Base-by-base conservation (phyloP, 2,888 invertebrate species). In the Malthinus flaveolus region DNA sequence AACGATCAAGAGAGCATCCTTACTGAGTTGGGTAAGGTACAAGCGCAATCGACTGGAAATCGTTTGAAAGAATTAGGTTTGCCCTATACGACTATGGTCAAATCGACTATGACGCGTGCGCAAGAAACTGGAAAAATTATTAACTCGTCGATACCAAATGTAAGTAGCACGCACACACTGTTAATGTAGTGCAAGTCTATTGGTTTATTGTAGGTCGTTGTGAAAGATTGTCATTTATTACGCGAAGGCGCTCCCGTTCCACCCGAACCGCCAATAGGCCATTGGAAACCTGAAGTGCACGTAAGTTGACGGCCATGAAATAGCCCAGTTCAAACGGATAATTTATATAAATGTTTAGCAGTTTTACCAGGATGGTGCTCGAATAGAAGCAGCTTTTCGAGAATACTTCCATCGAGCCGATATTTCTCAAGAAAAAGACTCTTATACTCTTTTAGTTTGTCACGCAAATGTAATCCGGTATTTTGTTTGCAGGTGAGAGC, bases 381-480 rank as follows among this genome's bases (percentile, higher is more conserved):
- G 97, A 63, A 97, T 98, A 69, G 98, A 98, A 79, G 95, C 96
- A 1, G 99, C 91, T 0, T 99, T 97, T 80, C 83, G 97, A 46
- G 89, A 91, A 68, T 93, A 95, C 79, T 93, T 99, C 77, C 87
- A 97, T 78, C 84, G 99, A 48, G 97, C 98, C 2, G 84, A 87
- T 37, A 85, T 89, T 0, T 81, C 83, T 0, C 96, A 98, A 78
- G 83, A 85, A 1, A 81, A 88, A 39, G 95, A 97, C 75, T 85
- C 89, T 0, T 94, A 91, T 76, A 96, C 97, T 33, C 76, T 99
- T 37, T 81, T 98, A 52, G 96, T 99, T 1, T 98, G 98, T 68
- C 99, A 99, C 78, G 97, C 94, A 3, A 99, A 99, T 79, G 98
- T 99, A 13, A 99, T 99, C 71, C 84, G 97, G 97, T 67, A 67